These are phyloP conservation scores for Drosophila hydei DNA, from an alignment of 1,140 invertebrate species.

Conservation along the genomic window DNA sequence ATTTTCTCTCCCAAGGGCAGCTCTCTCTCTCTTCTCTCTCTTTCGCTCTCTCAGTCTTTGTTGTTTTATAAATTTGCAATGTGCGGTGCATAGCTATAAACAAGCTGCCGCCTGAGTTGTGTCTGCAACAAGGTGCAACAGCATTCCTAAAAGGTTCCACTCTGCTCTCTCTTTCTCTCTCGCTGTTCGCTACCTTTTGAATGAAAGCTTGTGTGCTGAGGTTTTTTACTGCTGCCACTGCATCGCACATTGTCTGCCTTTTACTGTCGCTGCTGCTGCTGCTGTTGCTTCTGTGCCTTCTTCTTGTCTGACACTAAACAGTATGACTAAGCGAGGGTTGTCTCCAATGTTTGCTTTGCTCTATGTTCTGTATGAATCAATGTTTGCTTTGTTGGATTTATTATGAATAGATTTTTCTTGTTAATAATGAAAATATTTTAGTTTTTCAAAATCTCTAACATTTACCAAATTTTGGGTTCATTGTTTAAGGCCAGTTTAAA, in stretches of 20 bases:
- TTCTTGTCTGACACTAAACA: conserved; percentile 29
- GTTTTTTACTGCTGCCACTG: conserved; percentile 8
- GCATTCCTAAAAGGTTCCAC: conserved; percentile 50
- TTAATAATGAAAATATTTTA: too few species aligned
- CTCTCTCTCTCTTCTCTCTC: conserved; percentile 1
- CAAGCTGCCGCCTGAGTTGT: conserved; percentile 19
- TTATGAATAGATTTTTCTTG: too few species aligned
- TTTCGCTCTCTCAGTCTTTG: background rate
- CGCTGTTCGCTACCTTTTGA: conserved; percentile 8
- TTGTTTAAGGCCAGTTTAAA: too few species aligned
- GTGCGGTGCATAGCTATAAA: conserved; percentile 69
- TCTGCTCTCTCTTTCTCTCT: conserved; percentile 15
- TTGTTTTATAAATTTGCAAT: conserved; percentile 48
- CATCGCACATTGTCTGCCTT: conserved; percentile 16
- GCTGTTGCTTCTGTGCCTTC: conserved; percentile 25
- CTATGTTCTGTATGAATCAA: background rate
- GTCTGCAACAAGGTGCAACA: conserved; percentile 67
- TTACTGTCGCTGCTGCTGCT: conserved; percentile 37
- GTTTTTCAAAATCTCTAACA: too few species aligned
- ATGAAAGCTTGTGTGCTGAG: conserved; percentile 10
- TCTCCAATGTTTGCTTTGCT: background rate
- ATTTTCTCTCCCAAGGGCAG: conserved; percentile 3
- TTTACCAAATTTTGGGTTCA: too few species aligned
- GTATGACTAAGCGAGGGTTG: conserved; percentile 25
- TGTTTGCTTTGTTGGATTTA: too few species aligned